phyloP scores from a whole-genome alignment of 2,888 invertebrate species.

The Pachycephus smyrnensis region DNA sequence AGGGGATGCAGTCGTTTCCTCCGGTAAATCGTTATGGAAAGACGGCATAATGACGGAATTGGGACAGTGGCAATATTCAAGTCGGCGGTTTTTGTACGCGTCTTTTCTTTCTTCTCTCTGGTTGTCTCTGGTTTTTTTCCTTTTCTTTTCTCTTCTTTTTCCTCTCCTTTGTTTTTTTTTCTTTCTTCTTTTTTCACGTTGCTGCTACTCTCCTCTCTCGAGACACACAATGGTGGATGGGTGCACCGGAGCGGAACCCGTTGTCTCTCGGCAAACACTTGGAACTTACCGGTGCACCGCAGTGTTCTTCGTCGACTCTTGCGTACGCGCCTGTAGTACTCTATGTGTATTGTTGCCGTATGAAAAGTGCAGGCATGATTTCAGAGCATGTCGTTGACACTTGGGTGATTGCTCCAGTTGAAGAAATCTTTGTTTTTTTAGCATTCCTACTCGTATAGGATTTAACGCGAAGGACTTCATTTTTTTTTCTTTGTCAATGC shows the following conservation, averaged over 20 bases:
- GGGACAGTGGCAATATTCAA: not conserved
- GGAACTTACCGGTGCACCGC: constrained; percentile 4
- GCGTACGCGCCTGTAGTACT: not conserved
- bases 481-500: not conserved
- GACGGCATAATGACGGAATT: not conserved
- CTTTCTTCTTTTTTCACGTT: not conserved
- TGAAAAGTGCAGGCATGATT: not conserved
- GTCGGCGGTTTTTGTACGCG: not conserved
- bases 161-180: not conserved
- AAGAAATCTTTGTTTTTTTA: not conserved
- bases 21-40: not conserved
- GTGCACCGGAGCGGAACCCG: constrained; percentile 47
- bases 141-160: not conserved
- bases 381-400: not conserved
- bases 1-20: not conserved
- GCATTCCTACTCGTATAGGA: not conserved
- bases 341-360: not conserved
- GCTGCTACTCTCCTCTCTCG: constrained; percentile 2
- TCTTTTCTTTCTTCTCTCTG: not conserved
- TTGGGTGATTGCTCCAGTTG: not conserved
- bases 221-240: constrained; percentile 31
- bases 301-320: not conserved
- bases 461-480: not conserved
- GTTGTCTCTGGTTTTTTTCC: not conserved
- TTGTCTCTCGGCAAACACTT: constrained; percentile 21